phyloP scores from a whole-genome alignment of 2,113 vertebrate species.

The Trematocara nigrifrons region DNA sequence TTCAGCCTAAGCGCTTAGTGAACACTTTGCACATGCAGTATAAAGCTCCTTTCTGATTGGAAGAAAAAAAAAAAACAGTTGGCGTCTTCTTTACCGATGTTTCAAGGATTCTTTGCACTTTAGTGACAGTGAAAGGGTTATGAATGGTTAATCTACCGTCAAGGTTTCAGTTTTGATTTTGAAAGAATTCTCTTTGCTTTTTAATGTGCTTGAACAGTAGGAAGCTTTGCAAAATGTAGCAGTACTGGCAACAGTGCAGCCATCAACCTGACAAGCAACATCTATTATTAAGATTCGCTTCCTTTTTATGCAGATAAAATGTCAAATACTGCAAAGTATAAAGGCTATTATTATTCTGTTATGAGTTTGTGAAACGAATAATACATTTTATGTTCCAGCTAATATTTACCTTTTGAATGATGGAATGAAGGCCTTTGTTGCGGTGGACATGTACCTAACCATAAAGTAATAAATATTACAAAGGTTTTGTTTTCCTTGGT shows the following conservation, averaged over 20 bases:
- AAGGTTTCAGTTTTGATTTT: not conserved
- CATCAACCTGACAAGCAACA: constrained; percentile 1
- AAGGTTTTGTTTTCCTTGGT: not conserved
- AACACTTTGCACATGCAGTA: constrained; percentile 30
- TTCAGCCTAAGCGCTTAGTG: not conserved
- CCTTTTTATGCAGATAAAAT: constrained; percentile 32
- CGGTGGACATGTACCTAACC: not conserved
- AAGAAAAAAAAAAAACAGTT: not conserved
- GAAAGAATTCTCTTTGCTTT: not conserved
- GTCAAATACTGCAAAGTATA: constrained; percentile 7
- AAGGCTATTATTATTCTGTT: constrained; percentile 16
- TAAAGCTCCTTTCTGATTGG: not conserved
- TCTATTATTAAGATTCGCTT: not conserved
- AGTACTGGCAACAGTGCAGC: constrained; percentile 7
- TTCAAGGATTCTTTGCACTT: constrained; percentile 60
- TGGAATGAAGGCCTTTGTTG: not conserved
- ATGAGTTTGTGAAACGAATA: constrained; percentile 2
- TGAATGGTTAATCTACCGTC: not conserved
- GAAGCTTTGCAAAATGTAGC: constrained; percentile 38
- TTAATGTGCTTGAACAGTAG: not conserved
- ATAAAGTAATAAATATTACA: not conserved
- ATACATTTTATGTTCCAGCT: not conserved
- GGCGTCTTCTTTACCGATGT: not conserved
- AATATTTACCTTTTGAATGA: constrained; percentile 7
- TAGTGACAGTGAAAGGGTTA: constrained; percentile 12